Evolutionary conservation across 2,888 invertebrate genomes (phyloP).

Genomic region (Orthosia gracilis): DNA sequence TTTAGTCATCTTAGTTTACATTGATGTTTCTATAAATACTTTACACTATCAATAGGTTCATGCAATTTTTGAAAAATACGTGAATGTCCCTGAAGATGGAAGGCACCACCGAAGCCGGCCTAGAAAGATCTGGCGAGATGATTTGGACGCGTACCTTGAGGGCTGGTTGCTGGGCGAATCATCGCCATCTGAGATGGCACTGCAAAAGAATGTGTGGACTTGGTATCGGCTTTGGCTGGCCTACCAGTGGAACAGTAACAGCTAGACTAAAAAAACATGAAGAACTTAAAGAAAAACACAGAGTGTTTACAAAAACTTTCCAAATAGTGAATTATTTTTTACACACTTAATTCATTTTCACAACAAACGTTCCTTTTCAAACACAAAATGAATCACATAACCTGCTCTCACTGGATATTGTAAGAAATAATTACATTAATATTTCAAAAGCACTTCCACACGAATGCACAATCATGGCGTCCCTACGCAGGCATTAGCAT

Average conservation of each 20-base stretch:
- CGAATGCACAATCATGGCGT: conserved; percentile 60
- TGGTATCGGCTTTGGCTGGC: no score
- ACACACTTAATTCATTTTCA: background rate
- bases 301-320: background rate
- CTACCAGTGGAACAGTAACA: no score
- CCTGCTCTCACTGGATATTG: background rate
- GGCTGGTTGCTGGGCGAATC: no score
- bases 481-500: conserved; percentile 69
- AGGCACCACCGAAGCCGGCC: no score
- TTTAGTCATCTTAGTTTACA: background rate
- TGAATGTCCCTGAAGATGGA: no score
- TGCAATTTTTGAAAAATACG: background rate
- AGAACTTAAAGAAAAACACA: no score
- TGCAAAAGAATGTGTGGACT: no score
- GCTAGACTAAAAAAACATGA: no score
- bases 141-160: no score
- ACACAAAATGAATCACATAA: conserved; percentile 5
- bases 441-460: conserved; percentile 56
- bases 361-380: background rate
- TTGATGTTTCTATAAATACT: background rate
- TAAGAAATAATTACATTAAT: conserved; percentile 56
- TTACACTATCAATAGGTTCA: no score
- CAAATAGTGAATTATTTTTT: background rate
- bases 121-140: no score
- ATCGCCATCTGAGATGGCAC: no score